Percentiles rank a stretch among this genome's conserved stretches.
Evolutionary conservation across 1,140 invertebrate genomes (phyloP).

Genomic region (Lethrus apterus): DNA sequence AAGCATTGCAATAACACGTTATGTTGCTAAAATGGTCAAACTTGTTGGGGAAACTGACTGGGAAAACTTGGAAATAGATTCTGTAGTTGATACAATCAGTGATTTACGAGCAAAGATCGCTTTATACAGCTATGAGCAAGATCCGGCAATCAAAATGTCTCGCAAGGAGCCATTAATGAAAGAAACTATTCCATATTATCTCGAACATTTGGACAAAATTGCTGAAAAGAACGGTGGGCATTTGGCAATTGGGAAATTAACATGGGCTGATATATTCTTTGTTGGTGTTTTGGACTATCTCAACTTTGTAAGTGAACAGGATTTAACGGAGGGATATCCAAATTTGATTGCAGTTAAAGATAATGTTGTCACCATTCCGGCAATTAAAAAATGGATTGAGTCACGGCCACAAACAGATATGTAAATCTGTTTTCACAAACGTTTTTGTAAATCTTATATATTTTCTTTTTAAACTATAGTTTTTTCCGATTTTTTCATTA

Average conservation of each 20-base stretch:
- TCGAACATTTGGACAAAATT: conserved; percentile 50
- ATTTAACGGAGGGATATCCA: conserved; percentile 51
- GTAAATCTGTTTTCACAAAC: no score
- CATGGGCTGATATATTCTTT: conserved; percentile 60
- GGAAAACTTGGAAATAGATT: conserved; percentile 57
- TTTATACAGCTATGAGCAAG: conserved; percentile 11
- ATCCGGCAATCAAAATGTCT: conserved; percentile 44
- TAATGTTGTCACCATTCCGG: conserved; percentile 48
- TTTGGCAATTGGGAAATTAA: conserved; percentile 51
- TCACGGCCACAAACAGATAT: conserved; percentile 50
- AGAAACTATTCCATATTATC: conserved; percentile 50
- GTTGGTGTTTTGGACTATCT: conserved; percentile 55
- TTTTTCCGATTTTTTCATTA: not conserved
- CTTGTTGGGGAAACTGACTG: conserved; percentile 57
- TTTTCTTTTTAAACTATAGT: no score
- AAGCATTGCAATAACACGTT: conserved; percentile 61
- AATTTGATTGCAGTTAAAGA: conserved; percentile 49
- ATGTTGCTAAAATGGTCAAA: conserved; percentile 57
- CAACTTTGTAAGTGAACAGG: conserved; percentile 47
- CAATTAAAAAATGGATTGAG: conserved; percentile 58
- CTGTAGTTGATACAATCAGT: conserved; percentile 43
- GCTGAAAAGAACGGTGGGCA: conserved; percentile 49
- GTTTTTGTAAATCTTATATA: no score
- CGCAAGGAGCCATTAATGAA: conserved; percentile 40
- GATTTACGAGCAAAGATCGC: conserved; percentile 21